Base-by-base conservation (phyloP, 2,797 vertebrate genomes). In the Mycteria americana region DNA sequence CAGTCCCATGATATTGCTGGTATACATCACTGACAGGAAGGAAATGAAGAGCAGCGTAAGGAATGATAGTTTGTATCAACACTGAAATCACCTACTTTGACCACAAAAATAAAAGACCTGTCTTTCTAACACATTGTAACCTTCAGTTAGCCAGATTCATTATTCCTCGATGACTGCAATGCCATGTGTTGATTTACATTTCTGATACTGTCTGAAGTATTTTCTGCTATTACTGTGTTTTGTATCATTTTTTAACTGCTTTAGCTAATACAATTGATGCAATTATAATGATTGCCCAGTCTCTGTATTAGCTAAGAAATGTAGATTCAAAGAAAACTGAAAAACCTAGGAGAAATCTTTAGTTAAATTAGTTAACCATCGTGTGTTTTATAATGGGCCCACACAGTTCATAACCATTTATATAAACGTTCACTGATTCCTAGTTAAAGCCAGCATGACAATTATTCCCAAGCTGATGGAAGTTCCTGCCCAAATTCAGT, bases 401-500 rank as follows among this genome's bases (percentile, higher is more conserved):
- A 69, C 59, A 64, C 56, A 91, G 74, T 93, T 92, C 86, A 64
- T 75, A 91, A 57, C 17, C 37, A 54, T 76, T 75, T 77, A 74
- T 63, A 92, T 51, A 89, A 96, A 93, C 4, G 4, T 69, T 87
- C 78, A 70, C 43, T 64, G 54, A 89, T 81, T 75, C 74, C 77
- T 81, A 62, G 73, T 95, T 95, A 89, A 81, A 89, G 45, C 59
- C 39, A 16, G n/a, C 62, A 72, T 0, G 0, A 75, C 79, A 95
- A 94, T 92, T 95, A 95, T 41, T 91, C 90, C 88, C 45, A 80
- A 78, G 50, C 62, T 90, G 92, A 96, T 81, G 59, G 80, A 87
- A 89, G 91, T 70, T 95, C 81, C 78, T 95, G 80, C 64, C 81
- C 84, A 88, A 95, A 94, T 69, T 88, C 81, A 85, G 63, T 89